Evolutionary conservation across 2,113 vertebrate genomes (phyloP).

Genomic region (Stictonetta naevosa): DNA sequence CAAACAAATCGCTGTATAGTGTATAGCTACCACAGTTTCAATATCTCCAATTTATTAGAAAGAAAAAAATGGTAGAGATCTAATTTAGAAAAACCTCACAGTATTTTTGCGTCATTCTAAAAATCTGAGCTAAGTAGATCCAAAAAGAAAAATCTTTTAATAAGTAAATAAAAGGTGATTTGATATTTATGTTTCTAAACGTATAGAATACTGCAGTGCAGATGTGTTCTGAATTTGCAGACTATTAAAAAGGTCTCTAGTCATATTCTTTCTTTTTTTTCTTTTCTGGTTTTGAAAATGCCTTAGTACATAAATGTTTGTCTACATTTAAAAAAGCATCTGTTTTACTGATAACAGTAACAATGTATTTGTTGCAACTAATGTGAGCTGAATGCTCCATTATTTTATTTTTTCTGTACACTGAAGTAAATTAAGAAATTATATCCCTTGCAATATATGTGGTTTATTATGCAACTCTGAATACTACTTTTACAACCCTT

Average conservation of each 20-base stretch:
- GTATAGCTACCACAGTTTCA: not conserved
- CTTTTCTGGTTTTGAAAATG: not conserved
- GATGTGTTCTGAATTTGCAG: not conserved
- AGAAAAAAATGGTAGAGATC: not conserved
- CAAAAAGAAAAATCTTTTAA: not conserved
- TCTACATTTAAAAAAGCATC: not conserved
- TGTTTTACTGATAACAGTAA: not conserved
- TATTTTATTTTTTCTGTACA: not conserved
- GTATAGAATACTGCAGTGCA: not conserved
- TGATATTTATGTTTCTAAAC: not conserved
- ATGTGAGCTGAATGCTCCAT: not conserved
- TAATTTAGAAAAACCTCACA: not conserved
- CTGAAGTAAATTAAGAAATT: not conserved
- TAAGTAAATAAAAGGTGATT: not conserved
- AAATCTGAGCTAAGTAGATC: not conserved
- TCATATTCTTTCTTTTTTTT: not conserved
- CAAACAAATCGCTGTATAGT: not conserved
- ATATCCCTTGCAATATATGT: not conserved
- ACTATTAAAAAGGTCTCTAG: not conserved
- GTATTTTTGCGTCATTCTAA: not conserved
- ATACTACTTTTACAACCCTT: not conserved
- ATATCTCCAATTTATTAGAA: not conserved
- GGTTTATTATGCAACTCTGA: not conserved
- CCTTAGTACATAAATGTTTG: not conserved
- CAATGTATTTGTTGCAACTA: not conserved